These are phyloP conservation scores for Hyperoplus lanceolatus DNA, from an alignment of 2,797 vertebrate genomes.

Conservation along the genomic window DNA sequence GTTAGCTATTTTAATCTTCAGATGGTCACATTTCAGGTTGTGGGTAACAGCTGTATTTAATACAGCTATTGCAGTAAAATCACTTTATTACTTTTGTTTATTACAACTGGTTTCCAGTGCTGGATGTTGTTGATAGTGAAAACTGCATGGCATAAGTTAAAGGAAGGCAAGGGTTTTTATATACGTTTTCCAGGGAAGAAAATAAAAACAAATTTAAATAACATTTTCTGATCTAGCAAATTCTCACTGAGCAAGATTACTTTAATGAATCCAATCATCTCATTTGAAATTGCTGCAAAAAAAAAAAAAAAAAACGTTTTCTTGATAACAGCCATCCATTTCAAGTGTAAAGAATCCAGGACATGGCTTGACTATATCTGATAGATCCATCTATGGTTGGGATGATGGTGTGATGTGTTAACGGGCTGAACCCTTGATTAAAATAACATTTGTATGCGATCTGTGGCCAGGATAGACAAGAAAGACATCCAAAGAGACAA, in stretches of 20 bases:
- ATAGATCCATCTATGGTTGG: neutral
- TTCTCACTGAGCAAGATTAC: neutral
- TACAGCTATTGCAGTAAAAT: slow-evolving; percentile 3
- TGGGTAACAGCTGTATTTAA: slow-evolving; percentile 2
- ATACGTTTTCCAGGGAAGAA: neutral
- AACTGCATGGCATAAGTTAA: neutral
- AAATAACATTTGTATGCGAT: neutral
- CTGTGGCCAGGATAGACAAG: neutral
- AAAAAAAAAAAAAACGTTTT: neutral
- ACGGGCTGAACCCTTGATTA: neutral
- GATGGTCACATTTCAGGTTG: slow-evolving; percentile 17
- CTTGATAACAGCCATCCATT: neutral
- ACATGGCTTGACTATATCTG: neutral
- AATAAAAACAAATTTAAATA: neutral
- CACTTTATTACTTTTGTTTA: neutral
- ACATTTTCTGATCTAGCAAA: neutral
- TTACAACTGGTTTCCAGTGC: neutral
- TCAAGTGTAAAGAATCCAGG: neutral
- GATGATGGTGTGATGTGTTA: neutral
- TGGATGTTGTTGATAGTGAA: neutral
- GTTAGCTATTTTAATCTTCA: slow-evolving; percentile 26
- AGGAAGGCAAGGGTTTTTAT: neutral
- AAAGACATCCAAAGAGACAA: slow-evolving; percentile 1
- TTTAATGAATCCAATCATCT: neutral
- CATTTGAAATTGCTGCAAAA: neutral